A percentile compares a stretch with the other conserved stretches of the same genome.
phyloP scores from a whole-genome alignment of 2,797 vertebrate genomes.

The Pteropus rufus region DNA sequence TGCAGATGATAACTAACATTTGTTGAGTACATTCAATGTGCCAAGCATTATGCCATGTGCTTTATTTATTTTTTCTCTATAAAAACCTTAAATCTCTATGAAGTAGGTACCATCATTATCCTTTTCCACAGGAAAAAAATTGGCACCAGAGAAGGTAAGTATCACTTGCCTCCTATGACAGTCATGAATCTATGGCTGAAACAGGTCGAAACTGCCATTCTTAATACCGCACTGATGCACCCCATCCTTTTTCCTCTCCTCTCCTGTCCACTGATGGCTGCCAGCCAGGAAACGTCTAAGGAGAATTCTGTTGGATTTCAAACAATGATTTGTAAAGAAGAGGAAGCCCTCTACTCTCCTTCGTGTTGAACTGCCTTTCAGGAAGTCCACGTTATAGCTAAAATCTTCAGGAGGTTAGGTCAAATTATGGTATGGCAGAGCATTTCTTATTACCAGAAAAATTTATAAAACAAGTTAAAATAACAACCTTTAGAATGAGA shows the following conservation, averaged over 20 bases:
- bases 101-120: background rate
- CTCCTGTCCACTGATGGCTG: background rate
- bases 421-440: background rate
- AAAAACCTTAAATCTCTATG: constrained; percentile 9
- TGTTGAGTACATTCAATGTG: background rate
- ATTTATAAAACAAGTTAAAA: constrained; percentile 36
- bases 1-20: background rate
- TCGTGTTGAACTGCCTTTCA: background rate
- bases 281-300: background rate
- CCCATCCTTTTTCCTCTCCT: background rate
- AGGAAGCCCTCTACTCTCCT: background rate
- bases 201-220: background rate
- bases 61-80: background rate
- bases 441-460: constrained; percentile 37
- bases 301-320: background rate
- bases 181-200: background rate
- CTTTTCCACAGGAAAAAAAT: background rate
- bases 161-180: background rate
- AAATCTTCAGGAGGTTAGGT: background rate
- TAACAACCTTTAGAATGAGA: constrained; percentile 29
- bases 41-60: background rate
- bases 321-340: background rate
- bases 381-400: background rate
- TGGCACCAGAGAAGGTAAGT: background rate
- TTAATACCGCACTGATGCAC: background rate